Percentiles rank a stretch among this genome's conserved stretches.
Conservation (phyloP, 92 coral and sea anemone species). For the Palythoa grandiflora region DNA sequence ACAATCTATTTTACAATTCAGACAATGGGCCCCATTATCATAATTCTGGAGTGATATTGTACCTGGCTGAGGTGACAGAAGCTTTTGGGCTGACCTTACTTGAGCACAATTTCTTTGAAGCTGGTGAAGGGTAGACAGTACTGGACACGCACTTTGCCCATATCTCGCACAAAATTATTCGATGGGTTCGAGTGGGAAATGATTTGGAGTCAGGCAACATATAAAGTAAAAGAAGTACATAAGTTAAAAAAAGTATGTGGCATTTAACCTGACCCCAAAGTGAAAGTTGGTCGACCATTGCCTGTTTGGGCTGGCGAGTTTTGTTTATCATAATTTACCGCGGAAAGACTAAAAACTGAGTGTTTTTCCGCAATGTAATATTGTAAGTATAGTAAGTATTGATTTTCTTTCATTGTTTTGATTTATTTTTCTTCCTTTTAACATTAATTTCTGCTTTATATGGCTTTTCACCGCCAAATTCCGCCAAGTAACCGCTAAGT, state of each 20-base stretch:
- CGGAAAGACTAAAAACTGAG: too few species aligned
- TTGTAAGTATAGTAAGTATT: too few species aligned
- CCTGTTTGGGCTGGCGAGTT: too few species aligned
- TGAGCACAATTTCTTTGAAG: conserved; percentile 46
- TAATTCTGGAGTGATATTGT: conserved; percentile 44
- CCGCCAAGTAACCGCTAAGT: too few species aligned
- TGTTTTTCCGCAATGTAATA: too few species aligned
- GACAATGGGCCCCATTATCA: conserved; percentile 58
- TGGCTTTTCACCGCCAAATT: too few species aligned
- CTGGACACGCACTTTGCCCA: conserved; percentile 62
- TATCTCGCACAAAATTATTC: conserved; percentile 51
- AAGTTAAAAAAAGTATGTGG: conserved; percentile 2
- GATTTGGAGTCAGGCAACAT: conserved; percentile 46
- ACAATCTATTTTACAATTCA: not conserved
- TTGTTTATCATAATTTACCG: too few species aligned
- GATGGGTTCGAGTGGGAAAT: conserved; percentile 64
- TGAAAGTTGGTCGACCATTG: conserved; percentile 22
- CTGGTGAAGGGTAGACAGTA: conserved; percentile 48
- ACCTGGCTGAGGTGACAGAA: conserved; percentile 43
- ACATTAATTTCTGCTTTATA: too few species aligned
- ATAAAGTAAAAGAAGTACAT: conserved; percentile 13
- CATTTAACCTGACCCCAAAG: not conserved
- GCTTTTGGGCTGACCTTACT: conserved; percentile 27
- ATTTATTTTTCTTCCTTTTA: too few species aligned
- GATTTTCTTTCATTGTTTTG: too few species aligned